These are phyloP conservation scores for Pentamera pediparva DNA, from an alignment of 53 echinoderm and acorn worm species.

Conservation along the genomic window DNA sequence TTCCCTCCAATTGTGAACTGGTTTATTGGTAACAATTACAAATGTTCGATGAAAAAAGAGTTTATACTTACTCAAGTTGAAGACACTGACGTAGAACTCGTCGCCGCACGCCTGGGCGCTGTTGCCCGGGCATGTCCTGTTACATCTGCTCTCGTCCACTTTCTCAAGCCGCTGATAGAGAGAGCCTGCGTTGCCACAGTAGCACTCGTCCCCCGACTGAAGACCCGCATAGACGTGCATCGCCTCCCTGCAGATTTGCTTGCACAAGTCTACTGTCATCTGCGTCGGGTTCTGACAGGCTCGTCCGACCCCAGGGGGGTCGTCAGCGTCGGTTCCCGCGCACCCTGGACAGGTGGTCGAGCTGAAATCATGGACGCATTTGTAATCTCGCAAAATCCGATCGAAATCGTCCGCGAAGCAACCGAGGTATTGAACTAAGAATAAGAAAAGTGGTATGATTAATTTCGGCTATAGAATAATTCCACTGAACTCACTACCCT, in stretches of 20 bases:
- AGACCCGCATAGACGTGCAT: constrained; percentile 1
- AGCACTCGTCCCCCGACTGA: constrained; percentile 5
- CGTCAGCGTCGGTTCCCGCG: background rate
- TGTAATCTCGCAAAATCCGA: background rate
- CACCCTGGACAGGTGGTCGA: background rate
- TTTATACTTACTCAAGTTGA: constrained; percentile 29
- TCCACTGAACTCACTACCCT: too few relatives aligned
- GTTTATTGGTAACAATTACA: too few relatives aligned
- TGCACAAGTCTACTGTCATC: constrained; percentile 7
- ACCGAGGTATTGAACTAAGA: background rate
- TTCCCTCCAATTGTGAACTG: too few relatives aligned
- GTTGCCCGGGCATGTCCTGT: background rate
- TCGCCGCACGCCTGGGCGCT: constrained; percentile 30
- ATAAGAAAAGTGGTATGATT: background rate
- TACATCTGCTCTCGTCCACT: background rate
- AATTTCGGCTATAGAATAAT: too few relatives aligned
- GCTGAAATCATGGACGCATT: background rate
- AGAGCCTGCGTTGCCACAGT: background rate
- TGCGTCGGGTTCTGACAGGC: background rate
- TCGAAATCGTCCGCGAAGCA: background rate
- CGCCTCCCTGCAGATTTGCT: background rate
- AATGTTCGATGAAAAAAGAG: too few relatives aligned
- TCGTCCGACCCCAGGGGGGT: background rate
- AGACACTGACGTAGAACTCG: constrained; percentile 23
- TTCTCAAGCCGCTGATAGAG: background rate